Evolutionary conservation across 2,888 invertebrate genomes (phyloP).

Genomic region (Tolmerus cingulatus): DNA sequence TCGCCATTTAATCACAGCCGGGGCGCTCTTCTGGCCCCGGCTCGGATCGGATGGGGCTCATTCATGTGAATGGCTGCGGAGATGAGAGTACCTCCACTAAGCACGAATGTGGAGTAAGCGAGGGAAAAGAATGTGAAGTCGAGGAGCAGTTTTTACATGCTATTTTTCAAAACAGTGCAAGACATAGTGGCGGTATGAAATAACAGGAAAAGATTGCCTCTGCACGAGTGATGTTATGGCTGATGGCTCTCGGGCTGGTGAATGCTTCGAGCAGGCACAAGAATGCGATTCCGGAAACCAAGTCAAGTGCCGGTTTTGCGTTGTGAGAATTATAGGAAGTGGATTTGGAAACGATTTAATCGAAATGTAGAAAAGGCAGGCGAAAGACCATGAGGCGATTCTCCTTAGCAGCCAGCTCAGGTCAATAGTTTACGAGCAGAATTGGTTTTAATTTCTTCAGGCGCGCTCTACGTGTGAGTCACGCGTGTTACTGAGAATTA

Average conservation of each 20-base stretch:
- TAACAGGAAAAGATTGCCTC: background rate
- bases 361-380: background rate
- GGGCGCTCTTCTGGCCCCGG: background rate
- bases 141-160: background rate
- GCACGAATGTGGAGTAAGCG: background rate
- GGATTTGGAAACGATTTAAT: background rate
- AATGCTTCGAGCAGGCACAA: conserved; percentile 20
- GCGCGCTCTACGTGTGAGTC: background rate
- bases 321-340: background rate
- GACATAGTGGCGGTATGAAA: background rate
- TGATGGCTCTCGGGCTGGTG: background rate
- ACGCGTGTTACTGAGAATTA: background rate
- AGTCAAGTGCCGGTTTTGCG: background rate
- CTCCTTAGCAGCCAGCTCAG: background rate
- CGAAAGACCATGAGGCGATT: background rate
- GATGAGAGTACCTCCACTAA: background rate
- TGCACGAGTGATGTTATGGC: background rate
- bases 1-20: background rate
- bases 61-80: background rate
- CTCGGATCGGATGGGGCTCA: background rate
- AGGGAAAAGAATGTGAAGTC: background rate
- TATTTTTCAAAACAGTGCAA: background rate
- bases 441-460: background rate
- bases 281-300: conserved; percentile 18
- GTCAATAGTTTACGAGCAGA: background rate